phyloP scores from a whole-genome alignment of 2,113 vertebrate species.

The Pseudorectes ferrugineus region DNA sequence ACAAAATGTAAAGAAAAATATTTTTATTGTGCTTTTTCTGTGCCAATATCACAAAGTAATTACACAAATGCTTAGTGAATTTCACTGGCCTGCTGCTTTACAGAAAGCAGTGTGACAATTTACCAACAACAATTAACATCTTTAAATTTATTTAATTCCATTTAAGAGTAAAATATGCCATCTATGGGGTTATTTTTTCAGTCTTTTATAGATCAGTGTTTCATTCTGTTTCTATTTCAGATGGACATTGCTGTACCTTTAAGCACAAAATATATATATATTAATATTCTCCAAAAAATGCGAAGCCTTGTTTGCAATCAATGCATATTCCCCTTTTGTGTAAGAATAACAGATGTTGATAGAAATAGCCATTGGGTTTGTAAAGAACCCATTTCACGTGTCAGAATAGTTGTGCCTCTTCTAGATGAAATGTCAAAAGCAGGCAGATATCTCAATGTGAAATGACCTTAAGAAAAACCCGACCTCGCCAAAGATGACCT shows the following conservation, averaged over 20 bases:
- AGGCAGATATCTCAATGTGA: slow-evolving; percentile 72
- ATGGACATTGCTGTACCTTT: slow-evolving; percentile 34
- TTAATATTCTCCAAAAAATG: slow-evolving; percentile 32
- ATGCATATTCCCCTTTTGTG: slow-evolving; percentile 58
- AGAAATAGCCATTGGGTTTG: slow-evolving; percentile 74
- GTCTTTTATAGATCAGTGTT: background rate
- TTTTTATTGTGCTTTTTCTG: slow-evolving; percentile 14
- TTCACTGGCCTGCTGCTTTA: slow-evolving; percentile 11
- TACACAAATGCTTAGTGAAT: slow-evolving; percentile 3
- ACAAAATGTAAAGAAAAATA: slow-evolving; percentile 8
- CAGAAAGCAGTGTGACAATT: background rate
- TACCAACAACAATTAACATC: background rate
- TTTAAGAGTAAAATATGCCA: background rate
- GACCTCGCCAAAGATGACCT: slow-evolving; percentile 72
- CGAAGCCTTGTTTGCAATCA: slow-evolving; percentile 56
- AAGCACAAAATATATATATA: slow-evolving; percentile 41
- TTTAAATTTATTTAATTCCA: background rate
- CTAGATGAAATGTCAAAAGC: slow-evolving; percentile 72
- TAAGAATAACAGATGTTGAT: slow-evolving; percentile 72
- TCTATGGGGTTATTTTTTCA: background rate
- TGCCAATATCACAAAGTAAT: slow-evolving; percentile 9
- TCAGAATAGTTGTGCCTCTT: slow-evolving; percentile 70
- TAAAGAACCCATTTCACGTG: slow-evolving; percentile 74
- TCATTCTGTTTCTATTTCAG: background rate
- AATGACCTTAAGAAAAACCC: slow-evolving; percentile 76